Evolutionary conservation across 2,888 invertebrate genomes (phyloP).

Genomic region (Mythimna impura): DNA sequence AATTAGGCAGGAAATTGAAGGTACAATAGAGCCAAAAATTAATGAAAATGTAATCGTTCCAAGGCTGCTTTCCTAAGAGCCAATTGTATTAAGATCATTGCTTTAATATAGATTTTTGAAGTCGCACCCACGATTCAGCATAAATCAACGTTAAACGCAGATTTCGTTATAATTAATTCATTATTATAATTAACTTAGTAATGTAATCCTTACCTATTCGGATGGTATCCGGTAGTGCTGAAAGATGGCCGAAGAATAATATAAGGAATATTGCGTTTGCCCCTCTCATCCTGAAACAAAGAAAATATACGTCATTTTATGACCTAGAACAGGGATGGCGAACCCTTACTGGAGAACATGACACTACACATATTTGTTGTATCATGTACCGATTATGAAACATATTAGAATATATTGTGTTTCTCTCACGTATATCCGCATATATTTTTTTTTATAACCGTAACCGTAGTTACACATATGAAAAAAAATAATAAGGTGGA

Average conservation of each 20-base stretch:
- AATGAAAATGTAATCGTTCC: constrained; percentile 15
- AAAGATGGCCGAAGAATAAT: constrained; percentile 86
- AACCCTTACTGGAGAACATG: too few relatives aligned
- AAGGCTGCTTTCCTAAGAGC: constrained; percentile 1
- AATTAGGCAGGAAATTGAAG: neutral
- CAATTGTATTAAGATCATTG: constrained; percentile 55
- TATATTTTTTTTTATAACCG: too few relatives aligned
- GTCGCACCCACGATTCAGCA: constrained; percentile 40
- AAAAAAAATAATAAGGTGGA: too few relatives aligned
- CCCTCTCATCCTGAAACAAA: constrained; percentile 86
- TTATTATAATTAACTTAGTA: constrained; percentile 49
- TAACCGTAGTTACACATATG: too few relatives aligned
- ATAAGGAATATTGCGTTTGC: constrained; percentile 84
- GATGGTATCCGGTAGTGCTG: constrained; percentile 89
- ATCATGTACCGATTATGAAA: too few relatives aligned
- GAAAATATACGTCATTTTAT: constrained; percentile 50
- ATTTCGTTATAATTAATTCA: constrained; percentile 46
- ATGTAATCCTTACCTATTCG: constrained; percentile 85
- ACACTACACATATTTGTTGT: too few relatives aligned
- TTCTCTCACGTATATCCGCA: too few relatives aligned
- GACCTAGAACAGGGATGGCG: neutral
- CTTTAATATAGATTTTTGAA: constrained; percentile 62
- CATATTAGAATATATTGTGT: too few relatives aligned
- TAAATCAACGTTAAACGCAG: constrained; percentile 51
- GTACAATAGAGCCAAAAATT: neutral